Base-by-base conservation (phyloP, 2,888 invertebrate genomes). In the Zele albiditarsus region DNA sequence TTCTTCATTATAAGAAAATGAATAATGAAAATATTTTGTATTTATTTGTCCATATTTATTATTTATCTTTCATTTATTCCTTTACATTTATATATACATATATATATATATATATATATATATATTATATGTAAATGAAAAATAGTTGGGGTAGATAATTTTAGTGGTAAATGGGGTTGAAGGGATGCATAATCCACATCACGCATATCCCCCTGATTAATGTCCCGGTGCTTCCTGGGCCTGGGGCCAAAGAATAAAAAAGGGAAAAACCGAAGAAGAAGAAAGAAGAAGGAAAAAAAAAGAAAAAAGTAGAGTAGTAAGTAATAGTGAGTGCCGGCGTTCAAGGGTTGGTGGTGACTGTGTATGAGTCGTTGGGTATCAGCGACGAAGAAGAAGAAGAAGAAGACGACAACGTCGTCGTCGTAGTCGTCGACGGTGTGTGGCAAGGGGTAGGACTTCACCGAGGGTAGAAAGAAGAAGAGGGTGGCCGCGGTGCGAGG, bases 261-360 rank as follows among this genome's bases (percentile, higher is more conserved):
- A 62, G n/a, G n/a, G n/a, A n/a, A n/a, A n/a, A 38, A 28, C 38
- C 12, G 38, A 23, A 23, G n/a, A n/a, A 46, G n/a, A n/a, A 46
- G 58, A 38, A 70, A 58, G 33, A 42, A 86, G 86, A 87, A 85
- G 86, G 86, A 85, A 85, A 86, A 60, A 27, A 25, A 27, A 85
- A 85, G 86, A 60, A 27, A 25, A 27, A 53, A 28, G 42, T 58
- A 28, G 60, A 66, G 49, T 38, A 28, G 25, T 87, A 86, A 87
- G 87, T 86, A 86, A 86, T 84, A 86, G 86, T 83, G 85, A 84
- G 84, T 81, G 86, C 82, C 84, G 83, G 81, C 84, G 85, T 85
- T 86, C 85, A 87, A 87, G 88, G 86, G 86, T 86, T 87, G 87
- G 87, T 84, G 84, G 86, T 84, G 84, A 85, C 84, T 84, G 90